These are phyloP conservation scores for Diprion similis DNA, from an alignment of 1,140 invertebrate genomes.

Conservation along the genomic window DNA sequence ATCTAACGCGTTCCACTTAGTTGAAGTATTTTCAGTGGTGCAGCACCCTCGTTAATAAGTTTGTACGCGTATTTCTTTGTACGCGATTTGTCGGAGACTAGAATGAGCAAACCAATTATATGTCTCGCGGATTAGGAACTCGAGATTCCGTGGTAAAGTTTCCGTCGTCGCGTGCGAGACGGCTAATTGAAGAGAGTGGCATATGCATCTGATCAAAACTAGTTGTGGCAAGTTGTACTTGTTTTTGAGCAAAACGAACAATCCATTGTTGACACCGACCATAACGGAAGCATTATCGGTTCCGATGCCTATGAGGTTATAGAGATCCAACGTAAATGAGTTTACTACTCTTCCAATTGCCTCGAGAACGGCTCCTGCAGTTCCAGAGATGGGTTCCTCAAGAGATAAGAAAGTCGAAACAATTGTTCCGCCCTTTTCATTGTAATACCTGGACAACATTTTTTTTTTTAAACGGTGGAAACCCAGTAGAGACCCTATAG, in stretches of 20 bases:
- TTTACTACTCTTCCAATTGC: conserved; percentile 18
- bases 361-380: conserved; percentile 25
- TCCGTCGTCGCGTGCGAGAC: conserved; percentile 26
- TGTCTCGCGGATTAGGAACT: conserved; percentile 35
- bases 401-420: conserved; percentile 28
- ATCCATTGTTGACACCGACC: conserved; percentile 48
- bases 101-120: conserved; percentile 43
- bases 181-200: conserved; percentile 37
- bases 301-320: no score
- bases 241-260: conserved; percentile 29
- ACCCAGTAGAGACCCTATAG: no score
- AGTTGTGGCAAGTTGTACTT: conserved; percentile 27
- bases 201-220: conserved; percentile 34
- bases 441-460: conserved; percentile 17
- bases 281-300: no score
- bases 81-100: conserved; percentile 25
- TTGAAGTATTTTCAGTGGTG: conserved; percentile 48
- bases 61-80: conserved; percentile 29
- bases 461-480: no score
- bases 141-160: conserved; percentile 33
- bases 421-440: conserved; percentile 15
- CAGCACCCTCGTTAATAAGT: conserved; percentile 44
- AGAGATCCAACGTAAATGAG: conserved; percentile 20
- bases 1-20: conserved; percentile 50
- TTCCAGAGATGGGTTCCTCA: conserved; percentile 21